Percentiles rank a stretch among this genome's conserved stretches.
Conservation (phyloP, 1,140 invertebrate species). For the Medauroidea extradentata region DNA sequence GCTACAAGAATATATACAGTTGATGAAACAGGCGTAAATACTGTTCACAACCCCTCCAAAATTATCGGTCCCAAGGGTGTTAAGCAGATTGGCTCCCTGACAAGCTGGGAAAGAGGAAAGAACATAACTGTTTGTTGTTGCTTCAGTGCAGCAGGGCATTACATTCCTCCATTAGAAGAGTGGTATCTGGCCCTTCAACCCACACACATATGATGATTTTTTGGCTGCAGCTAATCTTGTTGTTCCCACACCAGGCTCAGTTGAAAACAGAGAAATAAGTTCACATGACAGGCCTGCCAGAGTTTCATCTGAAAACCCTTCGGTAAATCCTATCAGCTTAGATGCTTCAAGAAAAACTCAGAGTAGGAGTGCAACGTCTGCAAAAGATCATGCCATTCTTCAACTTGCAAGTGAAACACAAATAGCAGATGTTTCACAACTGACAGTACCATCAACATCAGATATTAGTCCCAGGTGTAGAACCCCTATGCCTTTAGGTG, state of each 20-base stretch:
- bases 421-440: background rate
- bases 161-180: conserved; percentile 31
- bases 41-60: background rate
- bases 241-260: background rate
- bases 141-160: conserved; percentile 37
- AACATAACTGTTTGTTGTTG: conserved; percentile 27
- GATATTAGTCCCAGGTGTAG: background rate
- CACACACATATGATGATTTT: background rate
- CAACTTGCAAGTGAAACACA: too few relatives aligned
- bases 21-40: background rate
- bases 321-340: background rate
- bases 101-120: conserved; percentile 33
- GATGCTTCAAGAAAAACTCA: background rate
- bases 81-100: conserved; percentile 35
- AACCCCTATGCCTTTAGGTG: background rate
- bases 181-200: background rate
- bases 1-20: background rate
- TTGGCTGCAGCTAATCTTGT: background rate
- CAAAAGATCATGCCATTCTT: background rate
- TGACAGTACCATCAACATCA: background rate
- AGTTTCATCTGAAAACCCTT: background rate
- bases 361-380: background rate
- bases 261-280: background rate
- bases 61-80: conserved; percentile 19
- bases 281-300: background rate